Percentiles rank a stretch among this genome's conserved stretches.
These are phyloP conservation scores for Crioceris asparagi DNA, from an alignment of 2,888 invertebrate genomes.

Conservation along the genomic window DNA sequence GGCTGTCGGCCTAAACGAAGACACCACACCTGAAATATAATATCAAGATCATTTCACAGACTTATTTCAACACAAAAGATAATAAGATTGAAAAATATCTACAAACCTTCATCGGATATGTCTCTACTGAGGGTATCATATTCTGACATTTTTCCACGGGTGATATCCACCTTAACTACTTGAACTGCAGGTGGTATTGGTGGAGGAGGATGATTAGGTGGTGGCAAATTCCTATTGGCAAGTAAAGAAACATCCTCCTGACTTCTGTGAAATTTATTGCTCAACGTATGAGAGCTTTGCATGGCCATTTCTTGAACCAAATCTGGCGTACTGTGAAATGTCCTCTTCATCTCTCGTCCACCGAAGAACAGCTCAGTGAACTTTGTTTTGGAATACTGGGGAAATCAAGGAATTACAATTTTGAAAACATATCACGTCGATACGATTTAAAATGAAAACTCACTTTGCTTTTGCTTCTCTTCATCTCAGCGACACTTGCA, in stretches of 20 bases:
- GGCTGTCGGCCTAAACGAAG: conserved; percentile 81
- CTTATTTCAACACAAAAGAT: too few relatives aligned
- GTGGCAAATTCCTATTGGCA: conserved; percentile 40
- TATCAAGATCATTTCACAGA: too few relatives aligned
- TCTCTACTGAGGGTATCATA: conserved; percentile 32
- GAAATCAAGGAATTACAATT: conserved; percentile 9
- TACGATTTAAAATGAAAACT: conserved; percentile 11
- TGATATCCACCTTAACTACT: conserved; percentile 57
- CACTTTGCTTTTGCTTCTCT: conserved; percentile 68
- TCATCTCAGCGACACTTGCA: conserved; percentile 93
- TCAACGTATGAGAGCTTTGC: conserved; percentile 15
- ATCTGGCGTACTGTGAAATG: conserved; percentile 87
- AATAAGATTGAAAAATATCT: not conserved
- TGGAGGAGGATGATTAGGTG: conserved; percentile 74
- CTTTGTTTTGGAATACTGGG: conserved; percentile 43
- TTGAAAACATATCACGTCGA: too few relatives aligned
- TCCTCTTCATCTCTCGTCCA: conserved; percentile 56
- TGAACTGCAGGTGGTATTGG: conserved; percentile 61
- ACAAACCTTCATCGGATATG: conserved; percentile 29
- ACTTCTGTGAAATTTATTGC: conserved; percentile 49
- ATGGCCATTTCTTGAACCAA: conserved; percentile 42
- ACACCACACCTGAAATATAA: conserved; percentile 49
- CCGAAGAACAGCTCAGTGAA: conserved; percentile 41
- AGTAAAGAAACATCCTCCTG: conserved; percentile 53
- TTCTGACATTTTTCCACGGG: conserved; percentile 31